Conservation (phyloP, 2,113 vertebrate genomes). For the Monopterus albus region DNA sequence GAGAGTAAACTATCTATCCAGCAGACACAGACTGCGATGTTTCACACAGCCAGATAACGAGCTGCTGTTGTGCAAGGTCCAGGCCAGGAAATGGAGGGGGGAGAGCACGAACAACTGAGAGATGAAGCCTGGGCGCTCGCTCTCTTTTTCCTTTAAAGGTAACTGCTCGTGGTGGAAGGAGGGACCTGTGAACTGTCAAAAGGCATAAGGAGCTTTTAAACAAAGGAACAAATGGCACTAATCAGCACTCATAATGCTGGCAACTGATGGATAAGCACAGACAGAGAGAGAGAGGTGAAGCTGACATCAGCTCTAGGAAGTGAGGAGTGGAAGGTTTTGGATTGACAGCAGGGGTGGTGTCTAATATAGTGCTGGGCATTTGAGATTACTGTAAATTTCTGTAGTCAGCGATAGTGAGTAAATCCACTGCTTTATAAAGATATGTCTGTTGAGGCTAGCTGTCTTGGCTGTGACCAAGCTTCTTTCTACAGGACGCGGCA, state of each 20-base stretch:
- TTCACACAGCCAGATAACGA: conserved; percentile 67
- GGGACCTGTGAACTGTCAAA: conserved; percentile 71
- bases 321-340: conserved; percentile 8
- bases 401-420: conserved; percentile 67
- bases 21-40: conserved; percentile 62
- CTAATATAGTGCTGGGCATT: conserved; percentile 54
- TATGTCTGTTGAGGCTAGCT: conserved; percentile 35
- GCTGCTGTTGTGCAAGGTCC: conserved; percentile 58
- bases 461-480: conserved; percentile 34
- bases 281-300: background rate
- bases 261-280: conserved; percentile 58
- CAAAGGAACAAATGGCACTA: conserved; percentile 74
- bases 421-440: conserved; percentile 69
- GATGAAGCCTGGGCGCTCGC: conserved; percentile 5
- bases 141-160: conserved; percentile 70
- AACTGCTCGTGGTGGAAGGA: conserved; percentile 58
- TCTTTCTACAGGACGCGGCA: conserved; percentile 24
- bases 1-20: conserved; percentile 35
- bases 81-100: conserved; percentile 43
- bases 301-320: conserved; percentile 48
- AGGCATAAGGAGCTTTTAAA: conserved; percentile 66
- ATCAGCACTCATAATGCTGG: conserved; percentile 58
- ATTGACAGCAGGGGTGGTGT: conserved; percentile 41
- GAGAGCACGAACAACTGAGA: background rate
- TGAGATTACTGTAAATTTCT: conserved; percentile 71